Evolutionary conservation across 2,888 invertebrate genomes (phyloP).

Genomic region (Flabesymbios commensalis): DNA sequence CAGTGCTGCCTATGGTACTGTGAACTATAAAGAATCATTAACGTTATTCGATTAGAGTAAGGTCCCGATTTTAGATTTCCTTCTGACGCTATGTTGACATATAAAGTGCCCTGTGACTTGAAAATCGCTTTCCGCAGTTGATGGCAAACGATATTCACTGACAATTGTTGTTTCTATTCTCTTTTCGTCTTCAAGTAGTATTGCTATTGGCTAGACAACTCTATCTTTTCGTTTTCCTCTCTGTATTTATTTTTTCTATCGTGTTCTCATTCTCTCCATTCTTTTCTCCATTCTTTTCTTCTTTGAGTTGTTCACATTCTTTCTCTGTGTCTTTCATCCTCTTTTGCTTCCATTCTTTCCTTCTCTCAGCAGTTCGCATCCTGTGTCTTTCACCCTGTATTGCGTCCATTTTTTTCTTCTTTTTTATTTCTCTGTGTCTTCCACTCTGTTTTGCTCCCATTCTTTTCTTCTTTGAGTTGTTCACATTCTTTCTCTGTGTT

Average conservation of each 20-base stretch:
- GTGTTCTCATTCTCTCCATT: background rate
- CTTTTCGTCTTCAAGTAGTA: no score
- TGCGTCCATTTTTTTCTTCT: background rate
- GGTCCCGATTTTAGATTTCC: no score
- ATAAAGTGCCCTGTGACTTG: no score
- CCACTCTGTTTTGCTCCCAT: background rate
- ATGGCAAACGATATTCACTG: no score
- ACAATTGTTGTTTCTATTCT: no score
- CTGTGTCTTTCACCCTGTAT: background rate
- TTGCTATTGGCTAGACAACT: no score
- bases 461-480: background rate
- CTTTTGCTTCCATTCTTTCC: background rate
- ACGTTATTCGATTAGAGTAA: no score
- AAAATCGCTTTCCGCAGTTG: no score
- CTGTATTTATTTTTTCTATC: background rate
- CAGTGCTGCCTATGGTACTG: no score
- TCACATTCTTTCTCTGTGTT: no score
- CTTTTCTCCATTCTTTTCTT: background rate
- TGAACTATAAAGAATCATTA: no score
- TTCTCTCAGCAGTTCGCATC: background rate
- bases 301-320: background rate
- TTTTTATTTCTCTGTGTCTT: background rate
- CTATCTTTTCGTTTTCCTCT: background rate
- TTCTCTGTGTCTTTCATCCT: background rate
- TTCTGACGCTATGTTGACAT: no score